Base-by-base conservation (phyloP, 2,113 vertebrate genomes). In the Sminthopsis crassicaudata region DNA sequence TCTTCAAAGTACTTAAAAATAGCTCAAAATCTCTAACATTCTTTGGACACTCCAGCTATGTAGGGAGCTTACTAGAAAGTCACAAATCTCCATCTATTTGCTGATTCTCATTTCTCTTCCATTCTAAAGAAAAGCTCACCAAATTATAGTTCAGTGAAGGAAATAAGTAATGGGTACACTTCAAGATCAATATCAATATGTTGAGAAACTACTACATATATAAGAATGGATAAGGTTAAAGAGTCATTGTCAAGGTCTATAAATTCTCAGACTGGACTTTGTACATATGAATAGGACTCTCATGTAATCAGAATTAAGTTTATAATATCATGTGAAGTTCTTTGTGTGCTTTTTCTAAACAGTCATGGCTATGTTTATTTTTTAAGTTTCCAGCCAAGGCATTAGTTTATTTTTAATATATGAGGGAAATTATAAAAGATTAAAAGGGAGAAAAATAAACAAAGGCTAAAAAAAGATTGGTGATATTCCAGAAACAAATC, bases 401-500 rank as follows among this genome's bases (percentile, higher is more conserved):
- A 42, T 6, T 42, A 42, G 67, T 42, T 84, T 84, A 23, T 23
- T 84, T 84, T 84, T 84, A 84, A 42, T 42, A 84, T 42, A 84
- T 96, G 90, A 91, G 91, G 91, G 22, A 95, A 96, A 88, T 36
- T 30, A 94, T 27, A 16, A 92, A 36, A 94, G 91, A 95, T 92
- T 93, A 97, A 91, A 36, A 94, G 0, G 48, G 96, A 97, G 93
- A 97, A 94, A 95, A 97, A 96, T 98, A 96, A 96, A 92, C n/a
- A 84, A 84, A 84, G 1, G 19, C 14, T 7, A 91, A 95, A 94
- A 96, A 97, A 97, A 57, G 24, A 22, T 91, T 92, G 89, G 95
- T 97, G 53, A 91, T 92, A 96, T 97, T 97, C 97, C 96, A 98
- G 95, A 98, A 55, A 46, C 53, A 53, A 91, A 92, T 97, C 93